phyloP scores from a whole-genome alignment of 1,140 invertebrate species.

The Drosophila ananassae region DNA sequence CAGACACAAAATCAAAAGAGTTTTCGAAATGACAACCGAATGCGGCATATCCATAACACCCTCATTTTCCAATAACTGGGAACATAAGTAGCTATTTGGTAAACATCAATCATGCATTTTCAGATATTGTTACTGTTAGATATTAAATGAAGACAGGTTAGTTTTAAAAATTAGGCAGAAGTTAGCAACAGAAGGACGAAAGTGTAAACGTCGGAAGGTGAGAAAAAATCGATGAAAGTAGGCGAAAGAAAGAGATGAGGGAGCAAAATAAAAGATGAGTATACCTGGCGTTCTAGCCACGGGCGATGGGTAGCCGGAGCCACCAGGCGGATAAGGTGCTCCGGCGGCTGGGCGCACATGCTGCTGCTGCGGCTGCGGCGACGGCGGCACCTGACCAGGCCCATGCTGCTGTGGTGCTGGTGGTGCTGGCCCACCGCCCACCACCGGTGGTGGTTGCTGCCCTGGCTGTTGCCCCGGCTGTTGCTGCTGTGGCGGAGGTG shows the following conservation, averaged over 20 bases:
- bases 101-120: constrained; percentile 14
- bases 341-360: constrained; percentile 78
- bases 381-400: constrained; percentile 52
- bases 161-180: constrained; percentile 8
- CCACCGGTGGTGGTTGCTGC: constrained; percentile 34
- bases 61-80: not conserved
- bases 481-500: constrained; percentile 31
- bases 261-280: constrained; percentile 66
- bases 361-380: constrained; percentile 65
- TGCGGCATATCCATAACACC: not conserved
- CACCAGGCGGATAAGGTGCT: constrained; percentile 83
- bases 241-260: constrained; percentile 42
- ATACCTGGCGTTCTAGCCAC: constrained; percentile 85
- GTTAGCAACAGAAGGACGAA: constrained; percentile 17
- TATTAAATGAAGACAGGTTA: constrained; percentile 1
- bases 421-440: constrained; percentile 12
- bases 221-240: constrained; percentile 19
- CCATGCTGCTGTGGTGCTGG: constrained; percentile 52
- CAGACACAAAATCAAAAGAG: no score
- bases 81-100: not conserved
- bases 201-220: constrained; percentile 24
- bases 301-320: constrained; percentile 82
- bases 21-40: not conserved
- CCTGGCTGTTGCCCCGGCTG: constrained; percentile 38
- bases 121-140: constrained; percentile 6